Conservation (phyloP, 2,888 invertebrate genomes). For the Baronia brevicornis region DNA sequence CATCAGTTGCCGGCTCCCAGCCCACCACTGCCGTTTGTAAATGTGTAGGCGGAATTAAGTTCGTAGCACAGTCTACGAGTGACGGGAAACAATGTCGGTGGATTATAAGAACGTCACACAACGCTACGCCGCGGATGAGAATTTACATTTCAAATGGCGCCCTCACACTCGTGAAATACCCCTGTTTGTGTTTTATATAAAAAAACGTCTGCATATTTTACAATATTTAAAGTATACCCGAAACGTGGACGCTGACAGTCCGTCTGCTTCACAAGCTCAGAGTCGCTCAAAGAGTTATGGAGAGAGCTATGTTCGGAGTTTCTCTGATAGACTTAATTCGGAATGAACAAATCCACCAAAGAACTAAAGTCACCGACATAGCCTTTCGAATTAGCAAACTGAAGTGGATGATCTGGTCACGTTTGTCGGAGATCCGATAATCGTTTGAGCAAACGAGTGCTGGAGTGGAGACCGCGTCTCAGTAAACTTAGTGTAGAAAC, state of each 20-base stretch:
- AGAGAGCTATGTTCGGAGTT: too few species aligned
- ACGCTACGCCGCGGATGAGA: slow-evolving; percentile 2
- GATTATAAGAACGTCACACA: slow-evolving; percentile 13
- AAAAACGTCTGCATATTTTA: neutral
- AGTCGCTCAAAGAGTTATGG: too few species aligned
- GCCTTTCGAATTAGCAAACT: too few species aligned
- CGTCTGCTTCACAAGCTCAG: neutral
- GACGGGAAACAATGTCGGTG: slow-evolving; percentile 10
- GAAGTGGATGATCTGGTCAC: too few species aligned
- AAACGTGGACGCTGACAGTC: neutral
- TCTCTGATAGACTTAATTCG: too few species aligned
- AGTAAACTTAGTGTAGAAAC: too few species aligned
- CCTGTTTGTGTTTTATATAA: neutral
- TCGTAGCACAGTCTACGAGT: slow-evolving; percentile 7
- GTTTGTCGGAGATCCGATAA: too few species aligned
- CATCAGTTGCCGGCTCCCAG: neutral
- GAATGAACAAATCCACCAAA: too few species aligned
- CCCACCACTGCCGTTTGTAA: slow-evolving; percentile 7
- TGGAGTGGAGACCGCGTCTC: too few species aligned
- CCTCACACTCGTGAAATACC: neutral
- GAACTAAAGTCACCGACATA: too few species aligned
- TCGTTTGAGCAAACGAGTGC: too few species aligned
- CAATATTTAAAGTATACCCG: neutral
- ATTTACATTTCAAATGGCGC: slow-evolving; percentile 9
- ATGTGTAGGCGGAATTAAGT: slow-evolving; percentile 13